Evolutionary conservation across 2,113 vertebrate genomes (phyloP).

Genomic region (Hyperoodon ampullatus): DNA sequence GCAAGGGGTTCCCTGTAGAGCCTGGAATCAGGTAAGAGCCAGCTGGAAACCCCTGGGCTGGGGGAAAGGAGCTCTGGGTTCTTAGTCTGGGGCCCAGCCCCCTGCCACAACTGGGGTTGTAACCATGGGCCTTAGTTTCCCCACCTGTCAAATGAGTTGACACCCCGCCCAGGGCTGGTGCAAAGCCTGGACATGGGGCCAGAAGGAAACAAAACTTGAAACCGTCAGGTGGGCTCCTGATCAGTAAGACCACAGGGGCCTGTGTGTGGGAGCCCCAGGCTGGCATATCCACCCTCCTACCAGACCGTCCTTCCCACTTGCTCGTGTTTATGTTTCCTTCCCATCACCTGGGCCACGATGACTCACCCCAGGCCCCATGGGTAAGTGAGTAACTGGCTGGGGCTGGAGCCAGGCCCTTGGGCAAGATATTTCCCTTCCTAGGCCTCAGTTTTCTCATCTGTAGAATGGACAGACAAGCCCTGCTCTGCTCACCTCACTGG

Average conservation of each 20-base stretch:
- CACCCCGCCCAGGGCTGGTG: background rate
- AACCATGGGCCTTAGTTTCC: background rate
- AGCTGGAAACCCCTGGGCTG: background rate
- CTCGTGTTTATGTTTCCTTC: conserved; percentile 57
- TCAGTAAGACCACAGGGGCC: background rate
- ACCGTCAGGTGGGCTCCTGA: background rate
- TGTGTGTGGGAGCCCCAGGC: background rate
- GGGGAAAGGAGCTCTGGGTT: background rate
- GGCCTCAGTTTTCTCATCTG: conserved; percentile 60
- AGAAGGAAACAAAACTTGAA: background rate
- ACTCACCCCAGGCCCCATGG: conserved; percentile 43
- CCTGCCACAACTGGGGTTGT: background rate
- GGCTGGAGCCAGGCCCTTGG: conserved; percentile 51
- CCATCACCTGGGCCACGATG: conserved; percentile 70
- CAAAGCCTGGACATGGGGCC: background rate
- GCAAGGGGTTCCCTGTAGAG: background rate
- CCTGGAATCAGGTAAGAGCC: background rate
- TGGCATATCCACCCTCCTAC: background rate
- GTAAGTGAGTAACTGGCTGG: conserved; percentile 54
- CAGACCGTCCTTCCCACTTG: background rate
- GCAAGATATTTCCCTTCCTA: conserved; percentile 50
- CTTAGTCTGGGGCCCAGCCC: background rate
- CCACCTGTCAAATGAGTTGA: background rate
- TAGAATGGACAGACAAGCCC: background rate
- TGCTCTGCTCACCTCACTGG: background rate